Base-by-base conservation (phyloP, 2,888 invertebrate genomes). In the Aelia acuminata region DNA sequence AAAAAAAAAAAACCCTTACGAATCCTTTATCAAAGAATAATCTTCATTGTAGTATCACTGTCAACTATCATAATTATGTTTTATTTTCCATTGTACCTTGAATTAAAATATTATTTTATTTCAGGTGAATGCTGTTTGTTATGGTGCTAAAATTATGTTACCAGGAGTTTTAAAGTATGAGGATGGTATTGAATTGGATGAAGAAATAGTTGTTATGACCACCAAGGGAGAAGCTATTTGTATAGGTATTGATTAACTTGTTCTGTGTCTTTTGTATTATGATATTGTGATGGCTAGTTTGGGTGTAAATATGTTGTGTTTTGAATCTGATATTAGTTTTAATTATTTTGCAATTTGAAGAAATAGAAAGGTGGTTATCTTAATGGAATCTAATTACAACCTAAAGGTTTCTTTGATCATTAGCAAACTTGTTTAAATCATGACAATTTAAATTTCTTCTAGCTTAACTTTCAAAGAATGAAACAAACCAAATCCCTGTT, bases 101-200 rank as follows among this genome's bases (percentile, higher is more conserved):
- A 8, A 48, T 15, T 15, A 48, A 11, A 15, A 63, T 31, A 31
- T 7, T 0, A 4, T 63, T 31, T 63, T 75, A 84, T 87, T 0
- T 53, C 26, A 95, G 95, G 95, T 96, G 7, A 99, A 99, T 93
- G 99, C 99, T 31, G 96, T 99, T 20, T 99, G 99, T 92, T 99
- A 99, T 91, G 99, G 99, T 91, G 99, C 99, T 39, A 99, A 99
- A 93, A 96, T 99, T 13, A 95, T 99, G 93, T 93, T 99, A 89
- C 99, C 99, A 0, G 99, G 99, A 91, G 96, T 99, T 43, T 93
- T 99, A 88, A 94, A 99, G 87, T 99, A 98, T 91, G 99, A 99
- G 92, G 97, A 99, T 93, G 98, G 97, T 53, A 99, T 99, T 91
- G 99, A 99, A 93, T 93, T 99, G 48, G 97, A 98, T 91, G 96